Conservation (phyloP, 2,888 invertebrate genomes). For the Drosophila pseudotakahashii region DNA sequence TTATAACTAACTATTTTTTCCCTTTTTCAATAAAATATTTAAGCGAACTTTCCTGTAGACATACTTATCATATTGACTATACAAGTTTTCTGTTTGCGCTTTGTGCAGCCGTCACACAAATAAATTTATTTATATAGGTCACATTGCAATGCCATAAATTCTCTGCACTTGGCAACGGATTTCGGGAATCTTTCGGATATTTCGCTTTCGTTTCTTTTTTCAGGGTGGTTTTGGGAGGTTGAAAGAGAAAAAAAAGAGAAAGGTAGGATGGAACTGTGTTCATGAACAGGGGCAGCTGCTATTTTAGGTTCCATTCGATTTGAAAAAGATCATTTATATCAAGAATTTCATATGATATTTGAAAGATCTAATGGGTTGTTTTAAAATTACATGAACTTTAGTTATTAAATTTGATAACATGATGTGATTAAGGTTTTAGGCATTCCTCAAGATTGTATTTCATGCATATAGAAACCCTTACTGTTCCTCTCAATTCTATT, state of each 20-base stretch:
- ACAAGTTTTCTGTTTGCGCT: constrained; percentile 13
- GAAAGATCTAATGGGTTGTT: background rate
- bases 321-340: background rate
- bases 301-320: background rate
- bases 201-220: constrained; percentile 13
- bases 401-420: too few relatives aligned
- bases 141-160: constrained; percentile 32
- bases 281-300: constrained; percentile 14
- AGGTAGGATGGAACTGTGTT: constrained; percentile 12
- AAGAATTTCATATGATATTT: background rate
- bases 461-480: background rate
- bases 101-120: constrained; percentile 6
- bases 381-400: background rate
- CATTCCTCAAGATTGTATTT: background rate
- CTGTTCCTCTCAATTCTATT: background rate
- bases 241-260: constrained; percentile 4
- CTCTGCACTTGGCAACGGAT: constrained; percentile 34
- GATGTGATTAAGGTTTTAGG: too few relatives aligned
- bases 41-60: background rate
- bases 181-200: constrained; percentile 14
- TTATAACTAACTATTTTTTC: background rate
- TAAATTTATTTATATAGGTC: constrained; percentile 36
- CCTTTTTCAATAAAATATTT: background rate
- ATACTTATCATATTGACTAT: constrained; percentile 20
- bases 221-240: constrained; percentile 25